phyloP scores from a whole-genome alignment of 1,140 invertebrate species.

The silkworm (Bombyx mori) region ASM3026992v2 NC_085113.1:6875501-6876000 shows the following conservation, averaged over 20 bases:
- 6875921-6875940: too few relatives aligned
- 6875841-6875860: slow-evolving; percentile 64
- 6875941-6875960: too few relatives aligned
- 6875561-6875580: slow-evolving; percentile 64
- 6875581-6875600: slow-evolving; percentile 64
- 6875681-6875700: neutral
- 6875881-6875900: slow-evolving; percentile 62
- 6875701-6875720: slow-evolving; percentile 1
- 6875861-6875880: slow-evolving; percentile 43
- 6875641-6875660: slow-evolving; percentile 67
- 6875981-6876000: too few relatives aligned
- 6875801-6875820: slow-evolving; percentile 63
- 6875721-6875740: neutral
- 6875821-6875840: slow-evolving; percentile 55
- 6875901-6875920: slow-evolving; percentile 50
- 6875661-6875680: slow-evolving; percentile 31
- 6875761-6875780: slow-evolving; percentile 55
- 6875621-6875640: slow-evolving; percentile 60
- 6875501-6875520: slow-evolving; percentile 29
- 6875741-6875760: slow-evolving; percentile 6
- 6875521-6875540: slow-evolving; percentile 27
- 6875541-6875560: slow-evolving; percentile 33
- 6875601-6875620: slow-evolving; percentile 66
- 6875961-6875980: too few relatives aligned
- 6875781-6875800: slow-evolving; percentile 58